Percentiles rank a stretch among this genome's conserved stretches.
Evolutionary conservation across 23 tunicate genomes (phyloP).

Genomic region (Ascidia mentula): DNA sequence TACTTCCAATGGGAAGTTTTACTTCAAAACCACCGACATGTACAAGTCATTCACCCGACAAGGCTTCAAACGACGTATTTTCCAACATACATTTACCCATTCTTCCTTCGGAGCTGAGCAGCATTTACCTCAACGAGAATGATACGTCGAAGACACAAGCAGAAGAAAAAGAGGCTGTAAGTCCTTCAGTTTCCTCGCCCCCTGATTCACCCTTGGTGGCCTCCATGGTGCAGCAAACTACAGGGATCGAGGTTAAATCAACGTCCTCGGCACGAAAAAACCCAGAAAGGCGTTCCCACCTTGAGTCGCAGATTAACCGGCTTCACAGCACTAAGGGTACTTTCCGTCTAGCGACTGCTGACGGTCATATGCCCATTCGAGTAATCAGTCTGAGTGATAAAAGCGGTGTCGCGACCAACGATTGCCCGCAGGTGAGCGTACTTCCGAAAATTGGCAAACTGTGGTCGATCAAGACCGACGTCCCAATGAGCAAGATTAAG

Average conservation of each 20-base stretch:
- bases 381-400: neutral
- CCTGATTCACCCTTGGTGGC: too few relatives aligned
- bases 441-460: neutral
- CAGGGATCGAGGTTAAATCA: too few relatives aligned
- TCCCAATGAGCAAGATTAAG: neutral
- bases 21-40: neutral
- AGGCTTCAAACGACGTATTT: neutral
- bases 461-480: neutral
- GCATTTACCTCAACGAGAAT: neutral
- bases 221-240: too few relatives aligned
- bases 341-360: neutral
- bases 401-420: neutral
- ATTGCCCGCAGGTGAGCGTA: neutral
- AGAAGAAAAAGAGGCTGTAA: too few relatives aligned
- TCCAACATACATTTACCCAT: neutral
- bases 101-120: neutral
- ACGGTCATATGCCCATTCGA: neutral
- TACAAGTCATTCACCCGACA: neutral
- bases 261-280: too few relatives aligned
- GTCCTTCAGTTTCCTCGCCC: too few relatives aligned
- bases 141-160: too few relatives aligned
- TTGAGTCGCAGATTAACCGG: neutral
- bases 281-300: neutral
- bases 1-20: neutral
- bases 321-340: neutral